These are phyloP conservation scores for Spodoptera littoralis DNA, from an alignment of 2,888 invertebrate species.

Conservation along the genomic window DNA sequence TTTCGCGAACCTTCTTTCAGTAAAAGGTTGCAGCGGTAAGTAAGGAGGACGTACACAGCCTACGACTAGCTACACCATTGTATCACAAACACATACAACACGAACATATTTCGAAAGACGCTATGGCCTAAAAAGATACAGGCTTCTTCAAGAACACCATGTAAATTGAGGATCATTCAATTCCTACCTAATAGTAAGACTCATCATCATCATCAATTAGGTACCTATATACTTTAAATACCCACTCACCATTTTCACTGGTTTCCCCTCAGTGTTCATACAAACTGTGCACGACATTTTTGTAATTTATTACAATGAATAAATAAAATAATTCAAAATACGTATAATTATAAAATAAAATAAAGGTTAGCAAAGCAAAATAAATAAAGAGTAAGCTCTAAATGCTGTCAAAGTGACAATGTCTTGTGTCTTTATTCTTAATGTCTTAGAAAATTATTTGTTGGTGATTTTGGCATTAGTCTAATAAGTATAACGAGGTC, in stretches of 20 bases:
- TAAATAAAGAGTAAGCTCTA: neutral
- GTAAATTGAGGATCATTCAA: no score
- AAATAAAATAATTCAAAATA: slow-evolving; percentile 10
- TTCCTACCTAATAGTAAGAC: no score
- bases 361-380: slow-evolving; percentile 12
- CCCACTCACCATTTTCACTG: slow-evolving; percentile 41
- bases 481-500: no score
- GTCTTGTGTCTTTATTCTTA: neutral
- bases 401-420: slow-evolving; percentile 22
- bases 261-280: slow-evolving; percentile 28
- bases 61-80: no score
- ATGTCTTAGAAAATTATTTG: neutral
- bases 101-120: no score
- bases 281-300: slow-evolving; percentile 49
- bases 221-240: neutral
- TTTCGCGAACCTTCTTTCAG: no score
- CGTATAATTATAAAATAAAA: slow-evolving; percentile 17
- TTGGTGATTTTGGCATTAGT: no score
- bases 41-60: no score
- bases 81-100: no score
- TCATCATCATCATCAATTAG: neutral
- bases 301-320: neutral
- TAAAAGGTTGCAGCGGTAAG: no score
- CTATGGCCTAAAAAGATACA: no score
- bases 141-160: no score